These are phyloP conservation scores for Tridacna gigas DNA, from an alignment of 2,888 invertebrate genomes.

Conservation along the genomic window DNA sequence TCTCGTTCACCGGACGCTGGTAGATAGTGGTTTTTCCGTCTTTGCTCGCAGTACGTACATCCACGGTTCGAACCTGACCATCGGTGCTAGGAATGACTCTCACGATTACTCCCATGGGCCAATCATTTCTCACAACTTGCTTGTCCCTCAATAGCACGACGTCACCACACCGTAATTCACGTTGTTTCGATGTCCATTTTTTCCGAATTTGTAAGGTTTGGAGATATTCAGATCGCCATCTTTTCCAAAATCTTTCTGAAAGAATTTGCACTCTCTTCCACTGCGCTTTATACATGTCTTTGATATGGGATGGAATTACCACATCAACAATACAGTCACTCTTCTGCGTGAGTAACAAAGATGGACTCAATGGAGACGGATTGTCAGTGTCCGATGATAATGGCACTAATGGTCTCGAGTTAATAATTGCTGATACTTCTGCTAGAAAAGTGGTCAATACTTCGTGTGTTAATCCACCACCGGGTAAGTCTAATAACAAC, in stretches of 20 bases:
- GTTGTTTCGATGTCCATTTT: constrained; percentile 35
- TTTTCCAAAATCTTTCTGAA: constrained; percentile 51
- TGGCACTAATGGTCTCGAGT: constrained; percentile 38
- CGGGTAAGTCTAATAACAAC: constrained; percentile 15
- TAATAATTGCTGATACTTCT: constrained; percentile 53
- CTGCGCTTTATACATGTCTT: constrained; percentile 49
- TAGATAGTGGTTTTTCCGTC: too few relatives aligned
- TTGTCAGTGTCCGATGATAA: constrained; percentile 29
- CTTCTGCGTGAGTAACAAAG: constrained; percentile 43
- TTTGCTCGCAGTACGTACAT: constrained; percentile 3
- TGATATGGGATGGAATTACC: not conserved
- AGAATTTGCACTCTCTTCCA: constrained; percentile 54
- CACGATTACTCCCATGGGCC: constrained; percentile 35
- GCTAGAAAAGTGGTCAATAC: constrained; percentile 46
- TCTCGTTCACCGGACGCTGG: too few relatives aligned
- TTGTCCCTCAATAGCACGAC: constrained; percentile 42
- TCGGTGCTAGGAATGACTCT: constrained; percentile 32
- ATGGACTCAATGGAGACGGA: constrained; percentile 32
- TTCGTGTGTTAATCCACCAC: constrained; percentile 40
- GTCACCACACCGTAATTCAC: constrained; percentile 33
- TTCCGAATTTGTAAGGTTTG: constrained; percentile 37
- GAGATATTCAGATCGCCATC: constrained; percentile 44
- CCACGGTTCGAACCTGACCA: constrained; percentile 30
- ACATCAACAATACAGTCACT: not conserved
- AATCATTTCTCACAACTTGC: constrained; percentile 22